phyloP scores from a whole-genome alignment of 2,113 vertebrate species.

The Grammomys dolichurus region DNA sequence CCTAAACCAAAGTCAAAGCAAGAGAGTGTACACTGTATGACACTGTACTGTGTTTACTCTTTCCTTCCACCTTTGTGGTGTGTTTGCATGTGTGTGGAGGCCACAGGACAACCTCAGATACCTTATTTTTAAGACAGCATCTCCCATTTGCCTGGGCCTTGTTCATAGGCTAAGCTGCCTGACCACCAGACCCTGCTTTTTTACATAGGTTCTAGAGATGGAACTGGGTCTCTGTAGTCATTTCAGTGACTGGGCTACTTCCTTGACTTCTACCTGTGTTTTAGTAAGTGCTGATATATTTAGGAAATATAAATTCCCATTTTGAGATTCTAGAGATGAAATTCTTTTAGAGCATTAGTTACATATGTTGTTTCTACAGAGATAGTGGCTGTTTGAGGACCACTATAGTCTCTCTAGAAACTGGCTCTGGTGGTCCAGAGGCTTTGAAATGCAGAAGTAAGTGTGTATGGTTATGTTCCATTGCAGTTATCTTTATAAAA shows the following conservation, averaged over 20 bases:
- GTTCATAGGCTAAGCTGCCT: neutral
- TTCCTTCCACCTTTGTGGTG: neutral
- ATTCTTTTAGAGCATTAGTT: neutral
- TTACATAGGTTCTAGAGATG: neutral
- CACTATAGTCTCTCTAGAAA: neutral
- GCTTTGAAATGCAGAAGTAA: neutral
- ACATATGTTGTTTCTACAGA: neutral
- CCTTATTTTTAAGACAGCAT: neutral
- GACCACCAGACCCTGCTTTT: neutral
- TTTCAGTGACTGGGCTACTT: neutral
- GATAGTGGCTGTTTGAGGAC: neutral
- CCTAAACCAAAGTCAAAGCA: neutral
- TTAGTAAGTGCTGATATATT: neutral
- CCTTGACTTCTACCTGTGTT: neutral
- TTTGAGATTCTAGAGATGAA: constrained; percentile 6
- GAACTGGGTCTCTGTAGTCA: neutral
- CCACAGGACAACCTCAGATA: neutral
- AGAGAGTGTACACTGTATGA: neutral
- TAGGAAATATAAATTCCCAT: neutral
- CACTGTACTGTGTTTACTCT: neutral
- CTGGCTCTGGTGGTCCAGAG: neutral
- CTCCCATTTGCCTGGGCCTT: neutral
- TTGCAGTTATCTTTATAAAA: neutral
- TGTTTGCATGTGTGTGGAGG: neutral
- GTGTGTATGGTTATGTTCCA: neutral